Percentiles rank a stretch among this genome's conserved stretches.
These are phyloP conservation scores for Rhagoletis zephyria DNA, from an alignment of 1,140 invertebrate species.

Conservation along the genomic window DNA sequence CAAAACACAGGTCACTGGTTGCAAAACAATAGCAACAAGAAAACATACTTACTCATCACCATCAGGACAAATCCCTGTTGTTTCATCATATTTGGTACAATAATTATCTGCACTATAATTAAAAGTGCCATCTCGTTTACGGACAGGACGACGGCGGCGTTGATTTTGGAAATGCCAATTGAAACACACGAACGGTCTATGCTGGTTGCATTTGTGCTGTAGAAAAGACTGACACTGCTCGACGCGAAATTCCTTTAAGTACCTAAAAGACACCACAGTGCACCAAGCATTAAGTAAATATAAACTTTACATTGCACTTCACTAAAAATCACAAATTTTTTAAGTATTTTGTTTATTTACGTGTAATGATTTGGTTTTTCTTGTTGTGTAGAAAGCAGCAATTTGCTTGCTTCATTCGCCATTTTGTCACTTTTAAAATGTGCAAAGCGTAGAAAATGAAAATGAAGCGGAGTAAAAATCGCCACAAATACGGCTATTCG, in stretches of 20 bases:
- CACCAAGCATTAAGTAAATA: constrained; percentile 21
- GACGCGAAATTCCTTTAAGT: constrained; percentile 98
- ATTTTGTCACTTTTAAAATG: constrained; percentile 61
- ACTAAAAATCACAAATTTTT: constrained; percentile 51
- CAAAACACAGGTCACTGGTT: neutral
- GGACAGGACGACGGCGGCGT: constrained; percentile 91
- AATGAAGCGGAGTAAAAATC: constrained; percentile 11
- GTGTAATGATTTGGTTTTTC: constrained; percentile 98
- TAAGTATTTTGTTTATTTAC: constrained; percentile 80
- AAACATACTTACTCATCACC: constrained; percentile 90
- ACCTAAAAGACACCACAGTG: constrained; percentile 80
- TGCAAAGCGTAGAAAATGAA: constrained; percentile 29
- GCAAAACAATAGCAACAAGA: neutral
- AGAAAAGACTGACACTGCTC: constrained; percentile 98
- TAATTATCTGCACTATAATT: constrained; percentile 99
- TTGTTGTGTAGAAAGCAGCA: constrained; percentile 92
- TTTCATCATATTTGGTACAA: constrained; percentile 99
- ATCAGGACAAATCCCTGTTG: constrained; percentile 96
- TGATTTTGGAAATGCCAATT: constrained; percentile 99
- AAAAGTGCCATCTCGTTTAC: constrained; percentile 96
- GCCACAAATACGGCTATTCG: constrained; percentile 1
- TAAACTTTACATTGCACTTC: neutral
- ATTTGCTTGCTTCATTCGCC: constrained; percentile 76
- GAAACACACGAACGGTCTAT: constrained; percentile 99
- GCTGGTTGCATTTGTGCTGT: constrained; percentile 99